Percentiles rank a stretch among this genome's conserved stretches.
Conservation (phyloP, 2,113 vertebrate genomes). For the Panurus biarmicus region DNA sequence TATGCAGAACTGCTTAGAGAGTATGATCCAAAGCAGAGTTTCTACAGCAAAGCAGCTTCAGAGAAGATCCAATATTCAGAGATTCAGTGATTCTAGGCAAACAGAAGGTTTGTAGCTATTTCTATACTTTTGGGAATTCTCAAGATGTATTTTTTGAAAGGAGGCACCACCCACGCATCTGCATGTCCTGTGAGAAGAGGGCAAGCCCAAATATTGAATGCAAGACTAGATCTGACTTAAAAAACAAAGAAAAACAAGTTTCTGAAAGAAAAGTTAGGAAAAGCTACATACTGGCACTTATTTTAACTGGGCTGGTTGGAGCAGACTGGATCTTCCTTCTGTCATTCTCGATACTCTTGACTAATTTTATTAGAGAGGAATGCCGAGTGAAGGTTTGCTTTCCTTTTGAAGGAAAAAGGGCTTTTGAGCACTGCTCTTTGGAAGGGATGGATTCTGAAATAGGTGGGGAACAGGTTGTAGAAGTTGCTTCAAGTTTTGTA, state of each 20-base stretch:
- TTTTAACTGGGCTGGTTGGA: constrained; percentile 84
- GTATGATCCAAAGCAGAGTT: not conserved
- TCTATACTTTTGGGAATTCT: not conserved
- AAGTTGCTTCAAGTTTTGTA: not conserved
- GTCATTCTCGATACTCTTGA: constrained; percentile 85
- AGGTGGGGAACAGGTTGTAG: not conserved
- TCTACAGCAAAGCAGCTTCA: not conserved
- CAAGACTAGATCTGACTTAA: not conserved
- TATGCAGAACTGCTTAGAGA: not conserved
- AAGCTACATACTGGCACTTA: constrained; percentile 53
- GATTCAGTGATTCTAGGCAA: not conserved
- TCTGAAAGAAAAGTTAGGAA: not conserved
- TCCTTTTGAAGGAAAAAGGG: constrained; percentile 80
- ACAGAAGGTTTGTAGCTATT: not conserved
- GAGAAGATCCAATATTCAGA: not conserved
- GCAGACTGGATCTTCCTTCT: constrained; percentile 91
- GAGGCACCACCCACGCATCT: not conserved
- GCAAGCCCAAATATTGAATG: not conserved
- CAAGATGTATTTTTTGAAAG: not conserved
- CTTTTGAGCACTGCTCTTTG: constrained; percentile 88
- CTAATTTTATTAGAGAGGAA: constrained; percentile 88
- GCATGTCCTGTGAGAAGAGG: not conserved
- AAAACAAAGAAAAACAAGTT: not conserved
- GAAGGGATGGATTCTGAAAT: constrained; percentile 57
- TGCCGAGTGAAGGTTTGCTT: constrained; percentile 89